Evolutionary conservation across 2,797 vertebrate species (phyloP).

Genomic region (Heliangelus exortis): DNA sequence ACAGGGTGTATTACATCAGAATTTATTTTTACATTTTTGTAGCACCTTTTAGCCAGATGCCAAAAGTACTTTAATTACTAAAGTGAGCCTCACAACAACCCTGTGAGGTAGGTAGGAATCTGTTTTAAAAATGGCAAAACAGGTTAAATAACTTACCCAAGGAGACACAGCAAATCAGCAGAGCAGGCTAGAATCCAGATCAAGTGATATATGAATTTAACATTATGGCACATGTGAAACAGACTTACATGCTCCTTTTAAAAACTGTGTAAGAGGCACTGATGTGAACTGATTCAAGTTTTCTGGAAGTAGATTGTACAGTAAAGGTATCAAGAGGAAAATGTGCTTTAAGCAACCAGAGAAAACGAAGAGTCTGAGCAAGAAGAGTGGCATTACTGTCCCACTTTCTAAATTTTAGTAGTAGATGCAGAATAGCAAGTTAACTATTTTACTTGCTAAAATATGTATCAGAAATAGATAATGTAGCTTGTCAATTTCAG

Average conservation of each 20-base stretch:
- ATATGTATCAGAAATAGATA: not conserved
- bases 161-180: constrained; percentile 41
- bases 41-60: constrained; percentile 14
- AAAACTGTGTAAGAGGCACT: constrained; percentile 6
- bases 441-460: not conserved
- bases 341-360: not conserved
- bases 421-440: not conserved
- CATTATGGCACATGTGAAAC: not conserved
- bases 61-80: constrained; percentile 39
- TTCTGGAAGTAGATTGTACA: not conserved
- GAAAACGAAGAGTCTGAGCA: not conserved
- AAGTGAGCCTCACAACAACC: constrained; percentile 73
- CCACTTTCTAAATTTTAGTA: not conserved
- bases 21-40: constrained; percentile 51
- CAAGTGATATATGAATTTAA: constrained; percentile 10
- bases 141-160: constrained; percentile 62
- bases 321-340: not conserved
- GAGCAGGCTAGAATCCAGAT: constrained; percentile 49
- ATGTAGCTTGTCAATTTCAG: not conserved
- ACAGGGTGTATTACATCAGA: not conserved
- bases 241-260: not conserved
- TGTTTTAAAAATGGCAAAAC: not conserved
- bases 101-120: constrained; percentile 73
- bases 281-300: not conserved
- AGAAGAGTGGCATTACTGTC: not conserved